Percentiles rank a stretch among this genome's conserved stretches.
Evolutionary conservation across 30 jellyfish, hydroid and myxozoan species (phyloP).

Genomic region (Nemopilema nomurai): DNA sequence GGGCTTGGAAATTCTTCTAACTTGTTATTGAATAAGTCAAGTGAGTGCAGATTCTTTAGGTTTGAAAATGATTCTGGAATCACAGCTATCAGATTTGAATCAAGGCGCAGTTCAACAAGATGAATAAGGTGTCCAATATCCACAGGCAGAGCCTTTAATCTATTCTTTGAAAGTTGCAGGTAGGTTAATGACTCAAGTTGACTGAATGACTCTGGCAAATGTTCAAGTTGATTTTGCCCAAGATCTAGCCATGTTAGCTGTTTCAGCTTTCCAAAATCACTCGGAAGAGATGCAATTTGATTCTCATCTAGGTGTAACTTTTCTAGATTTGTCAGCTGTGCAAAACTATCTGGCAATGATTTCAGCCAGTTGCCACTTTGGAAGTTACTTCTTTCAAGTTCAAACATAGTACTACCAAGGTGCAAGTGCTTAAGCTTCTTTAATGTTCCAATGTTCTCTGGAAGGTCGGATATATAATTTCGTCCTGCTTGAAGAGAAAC

Average conservation of each 20-base stretch:
- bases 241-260: slow-evolving; percentile 78
- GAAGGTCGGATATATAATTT: slow-evolving; percentile 69
- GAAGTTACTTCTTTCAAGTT: slow-evolving; percentile 87
- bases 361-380: slow-evolving; percentile 94
- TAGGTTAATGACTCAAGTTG: slow-evolving; percentile 49
- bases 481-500: slow-evolving; percentile 66
- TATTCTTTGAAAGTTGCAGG: slow-evolving; percentile 86
- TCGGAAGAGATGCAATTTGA: slow-evolving; percentile 73
- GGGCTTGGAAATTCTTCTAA: slow-evolving; percentile 72
- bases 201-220: slow-evolving; percentile 81
- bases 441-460: slow-evolving; percentile 74
- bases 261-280: slow-evolving; percentile 61
- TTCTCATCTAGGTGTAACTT: slow-evolving; percentile 80
- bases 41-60: slow-evolving; percentile 55
- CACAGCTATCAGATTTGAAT: slow-evolving; percentile 47
- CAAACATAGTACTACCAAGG: slow-evolving; percentile 85
- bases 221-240: slow-evolving; percentile 84
- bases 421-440: slow-evolving; percentile 51
- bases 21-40: slow-evolving; percentile 81
- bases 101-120: slow-evolving; percentile 76
- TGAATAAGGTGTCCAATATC: slow-evolving; percentile 65
- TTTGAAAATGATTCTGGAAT: slow-evolving; percentile 71
- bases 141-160: slow-evolving; percentile 63
- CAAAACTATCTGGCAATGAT: slow-evolving; percentile 69
- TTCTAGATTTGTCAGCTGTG: slow-evolving; percentile 45